phyloP scores from a whole-genome alignment of 2,888 invertebrate species.

The Anticlea derivata region DNA sequence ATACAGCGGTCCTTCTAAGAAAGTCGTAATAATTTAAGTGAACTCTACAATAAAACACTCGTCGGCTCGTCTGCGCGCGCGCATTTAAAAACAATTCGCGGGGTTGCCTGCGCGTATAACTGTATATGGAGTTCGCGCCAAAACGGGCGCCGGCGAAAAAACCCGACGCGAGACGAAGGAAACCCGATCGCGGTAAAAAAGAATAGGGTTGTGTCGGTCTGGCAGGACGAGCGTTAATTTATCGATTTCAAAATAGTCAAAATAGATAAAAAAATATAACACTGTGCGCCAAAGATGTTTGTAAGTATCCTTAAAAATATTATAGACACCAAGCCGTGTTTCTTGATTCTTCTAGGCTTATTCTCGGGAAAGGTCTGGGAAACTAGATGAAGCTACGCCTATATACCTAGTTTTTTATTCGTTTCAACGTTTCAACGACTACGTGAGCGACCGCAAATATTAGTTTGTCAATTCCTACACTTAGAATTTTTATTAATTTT shows the following conservation, averaged over 20 bases:
- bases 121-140: slow-evolving; percentile 79
- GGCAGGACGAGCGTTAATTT: slow-evolving; percentile 9
- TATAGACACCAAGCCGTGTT: no score
- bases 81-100: slow-evolving; percentile 78
- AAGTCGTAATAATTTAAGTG: slow-evolving; percentile 30
- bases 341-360: no score
- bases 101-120: slow-evolving; percentile 78
- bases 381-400: no score
- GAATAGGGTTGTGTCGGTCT: slow-evolving; percentile 23
- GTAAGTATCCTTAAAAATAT: no score
- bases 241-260: slow-evolving; percentile 9
- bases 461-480: no score
- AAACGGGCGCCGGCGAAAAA: slow-evolving; percentile 75
- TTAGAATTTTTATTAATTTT: no score
- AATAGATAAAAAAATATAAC: no score
- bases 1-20: slow-evolving; percentile 23
- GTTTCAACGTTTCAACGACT: no score
- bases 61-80: slow-evolving; percentile 46
- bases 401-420: no score
- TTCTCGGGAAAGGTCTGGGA: no score
- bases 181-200: slow-evolving; percentile 70
- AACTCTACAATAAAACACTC: slow-evolving; percentile 29
- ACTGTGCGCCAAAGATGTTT: no score
- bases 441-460: no score
- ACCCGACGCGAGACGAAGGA: slow-evolving; percentile 69